phyloP scores from a whole-genome alignment of 2,797 vertebrate genomes.

The Notoglanidium macrostoma region DNA sequence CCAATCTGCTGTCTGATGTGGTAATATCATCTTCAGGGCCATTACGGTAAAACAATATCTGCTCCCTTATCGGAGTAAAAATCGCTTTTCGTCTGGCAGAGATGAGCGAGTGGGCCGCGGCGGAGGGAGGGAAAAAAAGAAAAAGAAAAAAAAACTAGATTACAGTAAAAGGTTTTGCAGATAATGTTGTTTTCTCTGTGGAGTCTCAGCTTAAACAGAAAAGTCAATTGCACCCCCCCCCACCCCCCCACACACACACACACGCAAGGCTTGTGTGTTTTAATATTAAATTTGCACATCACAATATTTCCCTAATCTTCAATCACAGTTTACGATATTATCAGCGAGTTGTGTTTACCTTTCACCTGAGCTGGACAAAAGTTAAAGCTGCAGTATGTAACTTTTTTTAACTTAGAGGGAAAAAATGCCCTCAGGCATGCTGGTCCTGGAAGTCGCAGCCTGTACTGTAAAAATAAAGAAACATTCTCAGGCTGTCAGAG shows the following conservation, averaged over 20 bases:
- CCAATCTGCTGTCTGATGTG: constrained; percentile 69
- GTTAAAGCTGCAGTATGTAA: neutral
- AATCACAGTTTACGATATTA: neutral
- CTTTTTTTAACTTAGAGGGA: neutral
- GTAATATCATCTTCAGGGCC: constrained; percentile 77
- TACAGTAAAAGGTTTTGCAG: constrained; percentile 63
- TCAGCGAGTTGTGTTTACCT: neutral
- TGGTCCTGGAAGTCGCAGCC: neutral
- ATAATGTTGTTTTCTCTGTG: constrained; percentile 52
- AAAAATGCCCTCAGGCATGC: neutral
- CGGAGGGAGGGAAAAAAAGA: constrained; percentile 17
- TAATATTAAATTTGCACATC: neutral
- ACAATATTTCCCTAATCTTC: constrained; percentile 18
- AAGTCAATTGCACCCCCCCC: constrained; percentile 21
- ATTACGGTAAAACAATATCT: constrained; percentile 77
- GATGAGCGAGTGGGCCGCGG: constrained; percentile 73
- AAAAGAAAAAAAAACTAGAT: constrained; percentile 58
- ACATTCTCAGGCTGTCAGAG: neutral
- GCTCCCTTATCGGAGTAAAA: constrained; percentile 79
- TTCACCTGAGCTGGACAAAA: neutral
- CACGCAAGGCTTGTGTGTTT: neutral
- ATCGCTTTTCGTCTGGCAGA: constrained; percentile 68
- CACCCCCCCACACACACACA: constrained; percentile 29
- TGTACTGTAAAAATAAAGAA: neutral
- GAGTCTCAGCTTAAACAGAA: constrained; percentile 20